Base-by-base conservation (phyloP, 2,113 vertebrate species). In the Pipra filicauda region DNA sequence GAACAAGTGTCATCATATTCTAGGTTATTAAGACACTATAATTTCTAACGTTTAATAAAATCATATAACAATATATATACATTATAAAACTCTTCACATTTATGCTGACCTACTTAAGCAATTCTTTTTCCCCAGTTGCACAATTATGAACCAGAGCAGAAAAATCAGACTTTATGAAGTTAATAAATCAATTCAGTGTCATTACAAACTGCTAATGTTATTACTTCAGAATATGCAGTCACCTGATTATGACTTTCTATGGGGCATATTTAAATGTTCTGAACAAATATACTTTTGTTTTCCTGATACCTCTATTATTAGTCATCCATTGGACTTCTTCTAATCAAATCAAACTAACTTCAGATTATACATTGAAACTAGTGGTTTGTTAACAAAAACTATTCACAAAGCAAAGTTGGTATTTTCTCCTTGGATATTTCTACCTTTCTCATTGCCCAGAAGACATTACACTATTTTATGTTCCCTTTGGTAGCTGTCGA, bases 131-230 rank as follows among this genome's bases (percentile, higher is more conserved):
- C 82, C 74, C 82, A 88, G 83, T 46, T 89, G 95, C 90, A 90
- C 88, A 94, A 95, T 92, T 85, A 96, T 78, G 59, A 95, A 96
- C 72, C 90, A 12, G 88, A 91, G 85, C 88, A 96, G 90, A 95
- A 95, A 96, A 83, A 75, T 26, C 48, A 92, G 65, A 94, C 69
- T 86, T 95, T 88, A 95, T 89, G 57, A 96, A 94, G 85, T 88
- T 92, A 93, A 96, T 85, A 91, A 73, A 95, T 96, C 96, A 94
- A 94, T 94, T 77, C 35, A 30, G 22, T 57, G 61, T 69, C 85
- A 81, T 84, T 81, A 93, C 21, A 72, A 90, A 52, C 67, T 71
- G 88, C 57, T 71, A 83, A 66, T 3, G 6, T 72, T 79, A 54
- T 43, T 88, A 90, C 48, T 85, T 35, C 57, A 81, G 51, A 88